Conservation (phyloP, 2,113 vertebrate genomes). For the Lasiurus cinereus region DNA sequence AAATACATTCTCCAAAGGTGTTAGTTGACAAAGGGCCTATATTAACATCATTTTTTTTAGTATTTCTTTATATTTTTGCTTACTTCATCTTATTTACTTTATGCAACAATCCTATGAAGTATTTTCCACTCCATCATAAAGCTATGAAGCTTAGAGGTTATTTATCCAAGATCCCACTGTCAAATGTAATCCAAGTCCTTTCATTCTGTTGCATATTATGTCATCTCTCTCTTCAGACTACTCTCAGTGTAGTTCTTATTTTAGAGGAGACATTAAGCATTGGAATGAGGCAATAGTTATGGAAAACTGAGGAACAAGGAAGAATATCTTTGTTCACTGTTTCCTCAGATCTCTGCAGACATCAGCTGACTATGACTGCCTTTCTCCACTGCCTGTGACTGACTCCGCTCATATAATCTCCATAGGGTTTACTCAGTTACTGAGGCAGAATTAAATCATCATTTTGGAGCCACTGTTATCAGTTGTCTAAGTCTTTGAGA, state of each 20-base stretch:
- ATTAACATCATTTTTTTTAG: neutral
- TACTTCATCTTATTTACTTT: neutral
- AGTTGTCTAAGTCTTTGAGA: neutral
- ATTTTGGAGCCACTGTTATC: neutral
- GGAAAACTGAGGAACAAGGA: neutral
- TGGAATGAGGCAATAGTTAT: neutral
- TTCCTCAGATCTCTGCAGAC: neutral
- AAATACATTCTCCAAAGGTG: neutral
- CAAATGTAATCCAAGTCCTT: neutral
- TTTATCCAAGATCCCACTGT: neutral
- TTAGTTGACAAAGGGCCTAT: neutral
- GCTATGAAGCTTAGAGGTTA: neutral
- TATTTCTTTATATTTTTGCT: conserved; percentile 1
- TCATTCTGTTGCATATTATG: neutral
- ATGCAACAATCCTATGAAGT: neutral
- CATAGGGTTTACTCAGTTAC: neutral
- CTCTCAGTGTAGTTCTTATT: neutral
- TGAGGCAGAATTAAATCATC: neutral
- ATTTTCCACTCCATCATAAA: neutral
- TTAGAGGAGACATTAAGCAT: neutral
- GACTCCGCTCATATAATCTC: neutral
- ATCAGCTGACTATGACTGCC: neutral
- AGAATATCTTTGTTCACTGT: neutral
- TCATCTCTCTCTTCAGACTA: neutral
- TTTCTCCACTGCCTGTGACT: neutral